Evolutionary conservation across 2,888 invertebrate species (phyloP), one percentile per base, ranked within the genome.

Genomic region (Pyrocoelia pectoralis): DNA sequence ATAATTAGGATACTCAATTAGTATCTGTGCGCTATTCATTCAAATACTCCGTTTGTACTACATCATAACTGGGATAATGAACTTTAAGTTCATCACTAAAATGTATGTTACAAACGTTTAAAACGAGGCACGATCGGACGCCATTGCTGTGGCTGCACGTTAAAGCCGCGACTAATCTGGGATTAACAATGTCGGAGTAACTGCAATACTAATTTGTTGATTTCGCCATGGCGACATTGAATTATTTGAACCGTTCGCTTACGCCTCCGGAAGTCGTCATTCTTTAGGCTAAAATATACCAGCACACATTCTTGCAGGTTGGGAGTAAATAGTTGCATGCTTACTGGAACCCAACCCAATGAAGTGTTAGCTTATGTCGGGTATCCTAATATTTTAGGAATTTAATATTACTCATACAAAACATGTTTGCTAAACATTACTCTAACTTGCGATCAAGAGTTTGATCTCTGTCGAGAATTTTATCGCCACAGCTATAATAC

Each of bases 201-300:
- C 78, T 79, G 77, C 79, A 81, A 80, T 81, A 81, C 81, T 81
- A 81, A 81, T 81, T 81, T 81, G 81, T 80, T 81, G 81, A 80
- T 81, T 81, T 80, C 79, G 73, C 76, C 75, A 77, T 75, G 77
- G 77, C 77, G 81, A 81, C 81, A 80, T 75, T 81, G 81, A 81
- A 76, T 80, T 81, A 81, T 81, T 79, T 76, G 71, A 68, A 68
- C 67, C 67, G 68, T 66, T 64, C 56, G 63, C 55, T 63, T 58
- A 41, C 56, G 53, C 59, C 65, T 60, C 51, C 51, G 46, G 61
- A 62, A 59, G 61, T 56, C 63, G 61, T 64, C 66, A 64, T 56
- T 61, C 59, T 66, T 56, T 61, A 43, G 51, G 33, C 57, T 48
- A 54, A 54, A 60, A 65, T 62, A 55, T 43, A 62, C 52, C 41